Evolutionary conservation across 2,797 vertebrate genomes (phyloP), one percentile per base, ranked within the genome.

Genomic region (Mionectes olivaceus): DNA sequence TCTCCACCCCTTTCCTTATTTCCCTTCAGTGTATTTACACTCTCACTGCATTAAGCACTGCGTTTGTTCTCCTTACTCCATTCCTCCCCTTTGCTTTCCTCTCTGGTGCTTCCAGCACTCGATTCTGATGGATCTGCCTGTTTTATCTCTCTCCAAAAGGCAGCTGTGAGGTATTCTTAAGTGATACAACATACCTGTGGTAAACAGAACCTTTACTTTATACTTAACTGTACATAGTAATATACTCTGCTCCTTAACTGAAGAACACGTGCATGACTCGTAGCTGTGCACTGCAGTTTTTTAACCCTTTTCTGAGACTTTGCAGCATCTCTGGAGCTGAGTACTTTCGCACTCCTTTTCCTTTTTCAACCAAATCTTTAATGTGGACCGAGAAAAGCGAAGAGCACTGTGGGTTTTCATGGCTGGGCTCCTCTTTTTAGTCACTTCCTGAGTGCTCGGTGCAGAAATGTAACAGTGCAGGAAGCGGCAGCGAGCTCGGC

Each of bases 371-470:
- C 74, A 74, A 81, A 61, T 91, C 35, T 97, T 90, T 93, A 91
- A 95, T 95, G 87, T 83, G 73, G 94, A 65, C 71, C 89, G 79
- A 94, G 89, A 92, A 92, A 90, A 89, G 93, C n/a, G 87, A 96
- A 94, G 93, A 37, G 95, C 87, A 83, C 85, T 96, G 95, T 97
- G 97, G 95, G 73, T 91, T 97, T 97, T 95, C 90, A 89, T 87
- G 94, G 55, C 64, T 84, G 84, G 37, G 81, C 87, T 96, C 93
- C 96, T 46, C 32, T n/a, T 64, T 97, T 97, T 97, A 95, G 95
- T 96, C 93, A 98, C 97, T 98, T 98, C 97, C 97, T 98, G 97
- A 97, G 92, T 93, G 86, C 95, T 79, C 68, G 52, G 41, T 87
- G 83, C 74, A 97, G 93, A 96, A 83, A 95, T 90, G 74, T 94